Evolutionary conservation across 2,113 vertebrate species (phyloP).

Genomic region (Saiga tatarica): DNA sequence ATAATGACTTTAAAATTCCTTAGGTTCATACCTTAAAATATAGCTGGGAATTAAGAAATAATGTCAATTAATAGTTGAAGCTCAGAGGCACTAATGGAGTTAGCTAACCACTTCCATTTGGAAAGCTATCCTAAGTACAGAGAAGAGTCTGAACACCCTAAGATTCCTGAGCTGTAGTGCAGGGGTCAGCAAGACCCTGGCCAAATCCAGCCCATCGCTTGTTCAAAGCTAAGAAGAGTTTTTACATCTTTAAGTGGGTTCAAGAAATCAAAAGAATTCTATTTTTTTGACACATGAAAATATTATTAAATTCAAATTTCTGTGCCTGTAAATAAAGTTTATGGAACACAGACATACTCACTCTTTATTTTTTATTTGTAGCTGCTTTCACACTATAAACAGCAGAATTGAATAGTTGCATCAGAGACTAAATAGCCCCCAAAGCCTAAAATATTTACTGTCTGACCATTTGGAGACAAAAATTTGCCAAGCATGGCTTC

Average conservation of each 20-base stretch:
- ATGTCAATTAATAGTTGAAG: slow-evolving; percentile 88
- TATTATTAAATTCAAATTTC: slow-evolving; percentile 35
- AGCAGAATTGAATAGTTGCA: neutral
- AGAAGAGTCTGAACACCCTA: slow-evolving; percentile 62
- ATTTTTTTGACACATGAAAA: neutral
- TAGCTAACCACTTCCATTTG: slow-evolving; percentile 75
- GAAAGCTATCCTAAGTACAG: slow-evolving; percentile 72
- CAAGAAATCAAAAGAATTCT: slow-evolving; percentile 4
- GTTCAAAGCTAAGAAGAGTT: neutral
- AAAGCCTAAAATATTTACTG: neutral
- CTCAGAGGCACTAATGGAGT: slow-evolving; percentile 84
- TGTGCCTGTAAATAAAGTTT: neutral
- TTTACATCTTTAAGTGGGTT: neutral
- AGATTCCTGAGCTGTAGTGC: neutral
- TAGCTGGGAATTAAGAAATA: slow-evolving; percentile 86
- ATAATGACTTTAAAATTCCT: slow-evolving; percentile 89
- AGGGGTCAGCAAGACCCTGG: neutral
- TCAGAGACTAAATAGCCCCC: neutral
- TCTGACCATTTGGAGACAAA: neutral
- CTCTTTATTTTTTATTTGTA: neutral
- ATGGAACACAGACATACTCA: neutral
- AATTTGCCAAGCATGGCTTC: neutral
- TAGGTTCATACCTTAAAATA: slow-evolving; percentile 88
- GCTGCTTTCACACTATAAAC: neutral
- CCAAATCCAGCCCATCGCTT: neutral